Evolutionary conservation across 2,888 invertebrate species (phyloP), one percentile per base, ranked within the genome.

Genomic region (Eupithecia inturbata): DNA sequence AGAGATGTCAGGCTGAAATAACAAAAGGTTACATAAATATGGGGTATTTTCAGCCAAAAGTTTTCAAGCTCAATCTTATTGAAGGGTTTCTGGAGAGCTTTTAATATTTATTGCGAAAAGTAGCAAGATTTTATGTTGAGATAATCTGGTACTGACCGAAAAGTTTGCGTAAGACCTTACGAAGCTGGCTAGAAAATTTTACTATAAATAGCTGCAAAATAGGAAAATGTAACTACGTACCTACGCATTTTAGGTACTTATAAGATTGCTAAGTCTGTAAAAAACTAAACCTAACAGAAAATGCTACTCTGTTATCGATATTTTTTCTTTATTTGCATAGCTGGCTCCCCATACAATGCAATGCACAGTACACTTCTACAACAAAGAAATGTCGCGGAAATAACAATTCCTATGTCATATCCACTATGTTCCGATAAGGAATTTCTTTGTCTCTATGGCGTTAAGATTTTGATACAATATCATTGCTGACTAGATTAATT

Each of bases 21-120:
- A 88, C 85, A 80, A 89, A 88, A 91, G 88, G 90, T 86, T 89
- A 81, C 82, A 83, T 87, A 87, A 85, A 84, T 70, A 78, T 68
- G 60, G 53, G 45, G 63, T 77, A 84, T 83, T 82, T 82, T 82
- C 75, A 80, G 79, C 80, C 76, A 77, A 79, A 76, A 75, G 77
- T 74, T 78, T 70, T 57, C 41, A 41, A 33, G 49, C 53, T 71
- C 19, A 9, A 31, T 62, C 62, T 62, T 62, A 19, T 6, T 31
- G 28, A 31, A 31, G 1, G 19, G 31, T 62, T 31, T 31, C 31
- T 62, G 31, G 57, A 57, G 57, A 57, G 57, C 5, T 22, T 26
- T 26, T 57, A 3, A 12, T 4, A 26, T 57, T 26, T 57, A 26
- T 57, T 4, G 57, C 12, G 10, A 57, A 57, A 57, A 26, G 57